A percentile compares a stretch with the other conserved stretches of the same genome.
Evolutionary conservation across 2,113 vertebrate species (phyloP).

Genomic region (Cynocephalus volans): DNA sequence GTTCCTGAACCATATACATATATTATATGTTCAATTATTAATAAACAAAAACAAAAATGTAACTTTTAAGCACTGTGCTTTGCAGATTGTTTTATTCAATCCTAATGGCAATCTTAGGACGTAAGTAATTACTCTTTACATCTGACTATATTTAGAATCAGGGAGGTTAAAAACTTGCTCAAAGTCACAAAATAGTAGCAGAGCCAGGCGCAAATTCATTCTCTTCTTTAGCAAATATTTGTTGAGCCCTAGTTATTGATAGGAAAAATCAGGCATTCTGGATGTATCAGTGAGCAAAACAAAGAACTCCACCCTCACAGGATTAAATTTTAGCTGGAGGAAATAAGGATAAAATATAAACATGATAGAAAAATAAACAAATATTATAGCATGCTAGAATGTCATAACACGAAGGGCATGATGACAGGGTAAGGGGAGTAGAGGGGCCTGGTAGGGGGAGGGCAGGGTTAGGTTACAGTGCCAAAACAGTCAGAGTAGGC

Average conservation of each 20-base stretch:
- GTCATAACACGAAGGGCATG: not conserved
- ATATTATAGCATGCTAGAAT: not conserved
- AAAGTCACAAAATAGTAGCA: not conserved
- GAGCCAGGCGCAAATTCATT: not conserved
- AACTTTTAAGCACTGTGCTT: not conserved
- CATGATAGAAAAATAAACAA: not conserved
- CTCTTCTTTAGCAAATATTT: not conserved
- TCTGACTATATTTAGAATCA: not conserved
- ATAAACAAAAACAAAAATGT: not conserved
- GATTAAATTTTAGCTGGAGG: not conserved
- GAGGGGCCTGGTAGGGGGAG: not conserved
- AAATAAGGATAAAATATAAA: conserved; percentile 18
- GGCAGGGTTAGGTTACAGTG: not conserved
- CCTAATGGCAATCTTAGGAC: not conserved
- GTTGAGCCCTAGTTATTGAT: not conserved
- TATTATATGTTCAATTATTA: not conserved
- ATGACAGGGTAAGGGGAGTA: too few relatives aligned
- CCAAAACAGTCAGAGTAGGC: fast-evolving
- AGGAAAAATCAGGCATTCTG: not conserved
- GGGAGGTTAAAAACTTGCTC: not conserved
- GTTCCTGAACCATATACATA: not conserved
- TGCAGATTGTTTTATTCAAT: not conserved
- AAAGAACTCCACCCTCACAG: not conserved
- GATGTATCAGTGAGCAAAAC: not conserved
- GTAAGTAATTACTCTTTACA: not conserved